A percentile compares a stretch with the other conserved stretches of the same genome.
phyloP scores from a whole-genome alignment of 2,113 vertebrate genomes.

The Nematolebias whitei region DNA sequence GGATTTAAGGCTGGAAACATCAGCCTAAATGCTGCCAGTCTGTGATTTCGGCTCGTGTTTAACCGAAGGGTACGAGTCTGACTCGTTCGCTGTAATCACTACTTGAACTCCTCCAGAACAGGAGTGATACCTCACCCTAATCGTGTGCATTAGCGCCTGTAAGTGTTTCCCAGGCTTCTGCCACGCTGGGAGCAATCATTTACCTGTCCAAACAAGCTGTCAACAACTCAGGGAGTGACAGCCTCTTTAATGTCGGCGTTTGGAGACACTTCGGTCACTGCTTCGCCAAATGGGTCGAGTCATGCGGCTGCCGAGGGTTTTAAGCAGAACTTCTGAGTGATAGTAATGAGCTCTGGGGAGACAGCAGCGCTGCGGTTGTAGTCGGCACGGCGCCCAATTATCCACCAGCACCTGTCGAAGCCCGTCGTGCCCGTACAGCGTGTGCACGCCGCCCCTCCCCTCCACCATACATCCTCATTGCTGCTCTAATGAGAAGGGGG shows the following conservation, averaged over 20 bases:
- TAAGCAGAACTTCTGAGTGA: slow-evolving; percentile 64
- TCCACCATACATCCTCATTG: slow-evolving; percentile 15
- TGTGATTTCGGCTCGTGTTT: too few relatives aligned
- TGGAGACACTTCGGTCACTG: slow-evolving; percentile 20
- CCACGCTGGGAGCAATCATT: slow-evolving; percentile 38
- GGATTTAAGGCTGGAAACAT: too few relatives aligned
- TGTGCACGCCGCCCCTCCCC: slow-evolving; percentile 32
- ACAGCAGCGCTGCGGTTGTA: slow-evolving; percentile 53
- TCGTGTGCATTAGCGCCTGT: neutral
- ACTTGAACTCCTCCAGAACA: too few relatives aligned
- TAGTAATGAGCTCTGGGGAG: slow-evolving; percentile 74
- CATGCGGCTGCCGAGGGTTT: slow-evolving; percentile 35
- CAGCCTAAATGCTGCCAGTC: too few relatives aligned
- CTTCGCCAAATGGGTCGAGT: slow-evolving; percentile 31
- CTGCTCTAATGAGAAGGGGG: slow-evolving; percentile 47
- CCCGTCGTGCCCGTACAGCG: slow-evolving; percentile 29
- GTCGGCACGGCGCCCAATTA: slow-evolving; percentile 75
- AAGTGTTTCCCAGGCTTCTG: neutral
- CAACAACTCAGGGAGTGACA: slow-evolving; percentile 23
- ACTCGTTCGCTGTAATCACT: neutral
- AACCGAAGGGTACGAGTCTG: too few relatives aligned
- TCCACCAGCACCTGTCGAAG: slow-evolving; percentile 71
- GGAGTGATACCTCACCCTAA: neutral
- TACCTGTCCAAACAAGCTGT: slow-evolving; percentile 43
- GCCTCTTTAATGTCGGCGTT: slow-evolving; percentile 39